phyloP scores from a whole-genome alignment of 2,888 invertebrate species.

The Flabesymbios commensalis region DNA sequence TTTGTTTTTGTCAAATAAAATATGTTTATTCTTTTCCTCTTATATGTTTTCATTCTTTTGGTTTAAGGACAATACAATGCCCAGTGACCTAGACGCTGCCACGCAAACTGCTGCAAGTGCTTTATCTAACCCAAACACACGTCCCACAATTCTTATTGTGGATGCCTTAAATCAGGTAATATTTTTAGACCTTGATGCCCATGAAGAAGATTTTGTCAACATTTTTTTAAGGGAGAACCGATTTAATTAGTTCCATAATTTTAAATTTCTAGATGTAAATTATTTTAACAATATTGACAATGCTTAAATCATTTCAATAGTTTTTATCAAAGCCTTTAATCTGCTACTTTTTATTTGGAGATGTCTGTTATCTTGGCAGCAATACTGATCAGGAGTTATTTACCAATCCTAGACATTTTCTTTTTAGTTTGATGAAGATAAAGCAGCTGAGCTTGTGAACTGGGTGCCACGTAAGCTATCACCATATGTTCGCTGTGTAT shows the following conservation, averaged over 20 bases:
- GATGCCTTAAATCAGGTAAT: conserved; percentile 5
- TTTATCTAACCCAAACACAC: neutral
- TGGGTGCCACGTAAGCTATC: conserved; percentile 58
- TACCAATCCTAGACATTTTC: too few relatives aligned
- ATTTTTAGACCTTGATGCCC: too few relatives aligned
- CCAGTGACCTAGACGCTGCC: neutral
- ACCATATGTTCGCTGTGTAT: conserved; percentile 53
- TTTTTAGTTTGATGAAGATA: conserved; percentile 53
- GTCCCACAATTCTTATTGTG: neutral
- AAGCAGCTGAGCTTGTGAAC: conserved; percentile 52
- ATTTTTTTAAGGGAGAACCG: too few relatives aligned
- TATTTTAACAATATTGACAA: too few relatives aligned
- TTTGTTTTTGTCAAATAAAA: neutral
- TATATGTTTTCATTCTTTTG: neutral
- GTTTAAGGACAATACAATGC: neutral
- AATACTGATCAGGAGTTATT: too few relatives aligned
- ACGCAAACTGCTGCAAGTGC: neutral
- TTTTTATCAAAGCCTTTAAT: too few relatives aligned
- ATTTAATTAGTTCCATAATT: too few relatives aligned
- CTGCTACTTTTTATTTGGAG: too few relatives aligned
- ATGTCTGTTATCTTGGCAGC: too few relatives aligned
- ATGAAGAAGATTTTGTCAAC: too few relatives aligned
- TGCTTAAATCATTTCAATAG: too few relatives aligned
- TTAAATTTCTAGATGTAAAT: too few relatives aligned
- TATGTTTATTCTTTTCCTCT: neutral